Percentiles rank a stretch among this genome's conserved stretches.
Conservation (phyloP, 2,113 vertebrate genomes). For the Heloderma charlesbogerti region DNA sequence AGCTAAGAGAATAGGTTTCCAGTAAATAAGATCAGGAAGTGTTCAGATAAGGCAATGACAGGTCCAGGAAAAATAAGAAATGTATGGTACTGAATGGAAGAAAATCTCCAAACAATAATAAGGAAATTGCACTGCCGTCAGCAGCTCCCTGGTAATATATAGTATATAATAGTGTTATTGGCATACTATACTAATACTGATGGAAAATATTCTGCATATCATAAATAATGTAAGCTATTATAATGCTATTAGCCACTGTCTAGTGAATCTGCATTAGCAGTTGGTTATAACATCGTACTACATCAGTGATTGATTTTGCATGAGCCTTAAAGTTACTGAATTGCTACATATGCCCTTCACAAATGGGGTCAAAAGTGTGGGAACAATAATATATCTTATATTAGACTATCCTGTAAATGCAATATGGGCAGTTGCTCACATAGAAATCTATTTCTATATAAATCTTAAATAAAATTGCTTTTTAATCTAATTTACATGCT, state of each 20-base stretch:
- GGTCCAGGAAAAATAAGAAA: slow-evolving; percentile 52
- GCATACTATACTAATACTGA: slow-evolving; percentile 13
- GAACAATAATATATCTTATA: slow-evolving; percentile 7
- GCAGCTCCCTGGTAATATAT: not conserved
- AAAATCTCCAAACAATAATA: slow-evolving; percentile 33
- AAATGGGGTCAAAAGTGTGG: slow-evolving; percentile 51
- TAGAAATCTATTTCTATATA: not conserved
- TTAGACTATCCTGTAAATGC: not conserved
- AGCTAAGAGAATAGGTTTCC: not conserved
- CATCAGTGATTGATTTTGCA: slow-evolving; percentile 46
- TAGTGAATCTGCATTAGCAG: slow-evolving; percentile 32
- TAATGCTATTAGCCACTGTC: slow-evolving; percentile 44
- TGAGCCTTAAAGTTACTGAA: slow-evolving; percentile 37
- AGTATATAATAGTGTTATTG: slow-evolving; percentile 16
- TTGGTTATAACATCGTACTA: slow-evolving; percentile 38
- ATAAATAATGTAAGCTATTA: slow-evolving; percentile 43
- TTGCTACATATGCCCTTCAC: slow-evolving; percentile 31
- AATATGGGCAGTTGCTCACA: slow-evolving; percentile 31
- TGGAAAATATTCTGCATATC: slow-evolving; percentile 23
- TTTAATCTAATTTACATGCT: not conserved
- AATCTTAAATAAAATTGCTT: not conserved
- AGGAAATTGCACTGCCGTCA: slow-evolving; percentile 42
- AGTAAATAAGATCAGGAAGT: slow-evolving; percentile 49
- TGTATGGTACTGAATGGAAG: slow-evolving; percentile 41
- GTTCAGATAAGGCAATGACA: slow-evolving; percentile 47